Percentiles rank a stretch among this genome's conserved stretches.
These are phyloP conservation scores for Oenanthe melanoleuca DNA, from an alignment of 2,113 vertebrate species.

Conservation along the genomic window DNA sequence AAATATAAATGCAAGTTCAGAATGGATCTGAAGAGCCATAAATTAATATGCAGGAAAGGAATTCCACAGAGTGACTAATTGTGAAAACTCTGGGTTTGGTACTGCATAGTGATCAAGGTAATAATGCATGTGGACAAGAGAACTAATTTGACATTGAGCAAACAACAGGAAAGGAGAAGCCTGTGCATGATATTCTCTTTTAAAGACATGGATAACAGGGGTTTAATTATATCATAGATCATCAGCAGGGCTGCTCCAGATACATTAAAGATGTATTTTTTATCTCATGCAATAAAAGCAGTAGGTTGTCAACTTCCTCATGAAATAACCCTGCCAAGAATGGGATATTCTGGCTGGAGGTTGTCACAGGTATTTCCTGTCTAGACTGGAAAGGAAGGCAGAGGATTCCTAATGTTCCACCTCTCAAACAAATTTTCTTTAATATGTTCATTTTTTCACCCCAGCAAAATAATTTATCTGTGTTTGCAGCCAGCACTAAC, in stretches of 20 bases:
- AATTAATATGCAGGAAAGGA: not conserved
- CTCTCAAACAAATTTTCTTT: not conserved
- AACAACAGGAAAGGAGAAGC: conserved; percentile 21
- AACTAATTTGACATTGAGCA: conserved; percentile 9
- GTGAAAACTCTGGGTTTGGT: not conserved
- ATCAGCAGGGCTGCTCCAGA: not conserved
- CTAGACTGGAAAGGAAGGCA: not conserved
- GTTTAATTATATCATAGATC: conserved; percentile 19
- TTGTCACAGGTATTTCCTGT: not conserved
- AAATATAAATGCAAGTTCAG: not conserved
- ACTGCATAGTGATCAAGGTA: not conserved
- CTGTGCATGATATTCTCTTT: conserved; percentile 7
- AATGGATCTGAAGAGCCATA: not conserved
- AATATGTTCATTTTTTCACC: not conserved
- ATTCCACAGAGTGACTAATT: not conserved
- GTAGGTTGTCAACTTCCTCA: not conserved
- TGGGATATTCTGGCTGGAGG: not conserved
- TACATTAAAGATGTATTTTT: not conserved
- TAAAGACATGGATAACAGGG: not conserved
- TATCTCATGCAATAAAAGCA: not conserved
- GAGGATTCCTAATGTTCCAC: not conserved
- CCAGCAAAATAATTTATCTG: not conserved
- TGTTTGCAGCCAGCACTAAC: not conserved
- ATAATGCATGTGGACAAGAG: not conserved
- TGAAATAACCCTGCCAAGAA: not conserved